Evolutionary conservation across 2,888 invertebrate species (phyloP).

Genomic region (Lithodes maja): DNA sequence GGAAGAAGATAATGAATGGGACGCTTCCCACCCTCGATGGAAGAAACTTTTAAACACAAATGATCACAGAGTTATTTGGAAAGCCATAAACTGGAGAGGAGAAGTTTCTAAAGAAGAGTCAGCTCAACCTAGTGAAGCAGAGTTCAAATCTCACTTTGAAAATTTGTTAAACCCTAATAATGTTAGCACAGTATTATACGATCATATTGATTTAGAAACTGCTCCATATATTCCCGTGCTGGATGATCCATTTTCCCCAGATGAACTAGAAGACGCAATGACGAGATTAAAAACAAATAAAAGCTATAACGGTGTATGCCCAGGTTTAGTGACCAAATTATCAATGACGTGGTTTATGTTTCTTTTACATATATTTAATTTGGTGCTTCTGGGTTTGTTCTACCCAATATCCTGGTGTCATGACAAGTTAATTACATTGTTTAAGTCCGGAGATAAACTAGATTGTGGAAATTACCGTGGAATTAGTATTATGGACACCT

Average conservation of each 20-base stretch:
- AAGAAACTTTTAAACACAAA: conserved; percentile 20
- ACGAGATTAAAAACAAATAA: conserved; percentile 4
- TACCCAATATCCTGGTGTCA: conserved; percentile 25
- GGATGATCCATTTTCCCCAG: conserved; percentile 30
- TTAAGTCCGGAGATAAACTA: conserved; percentile 23
- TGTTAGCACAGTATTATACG: not conserved
- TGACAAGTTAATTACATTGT: not conserved
- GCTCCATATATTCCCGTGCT: not conserved
- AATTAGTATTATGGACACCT: conserved; percentile 24
- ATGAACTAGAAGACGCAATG: conserved; percentile 6
- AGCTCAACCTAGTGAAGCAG: not conserved
- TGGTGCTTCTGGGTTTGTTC: not conserved
- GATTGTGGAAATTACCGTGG: conserved; percentile 30
- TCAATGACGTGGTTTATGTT: conserved; percentile 16
- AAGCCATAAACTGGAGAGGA: conserved; percentile 19
- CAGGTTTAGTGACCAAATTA: conserved; percentile 8
- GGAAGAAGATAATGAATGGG: conserved; percentile 4
- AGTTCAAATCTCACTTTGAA: conserved; percentile 1
- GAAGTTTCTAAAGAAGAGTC: not conserved
- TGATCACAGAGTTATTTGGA: conserved; percentile 6
- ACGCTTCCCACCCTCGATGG: not conserved
- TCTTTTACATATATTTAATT: conserved; percentile 19
- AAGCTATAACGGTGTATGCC: conserved; percentile 22
- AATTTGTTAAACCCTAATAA: conserved; percentile 2
- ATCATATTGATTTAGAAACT: not conserved